Percentiles rank a stretch among this genome's conserved stretches.
These are phyloP conservation scores for Drosophila elegans DNA, from an alignment of 1,140 invertebrate genomes.

Conservation along the genomic window DNA sequence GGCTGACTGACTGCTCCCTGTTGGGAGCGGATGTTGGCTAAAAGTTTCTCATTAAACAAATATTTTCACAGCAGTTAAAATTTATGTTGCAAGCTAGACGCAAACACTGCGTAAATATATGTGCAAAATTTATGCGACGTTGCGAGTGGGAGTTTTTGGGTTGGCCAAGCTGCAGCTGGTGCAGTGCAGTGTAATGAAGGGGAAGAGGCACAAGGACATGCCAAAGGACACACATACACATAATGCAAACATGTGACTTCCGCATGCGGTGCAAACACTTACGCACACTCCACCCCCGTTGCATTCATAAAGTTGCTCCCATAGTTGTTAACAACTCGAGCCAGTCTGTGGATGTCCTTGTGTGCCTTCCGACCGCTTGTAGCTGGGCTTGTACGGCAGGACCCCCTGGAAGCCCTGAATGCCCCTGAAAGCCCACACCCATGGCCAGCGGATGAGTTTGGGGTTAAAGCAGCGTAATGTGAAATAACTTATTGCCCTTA, in stretches of 20 bases:
- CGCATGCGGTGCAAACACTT: constrained; percentile 82
- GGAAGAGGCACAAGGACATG: constrained; percentile 74
- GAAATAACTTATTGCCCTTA: constrained; percentile 84
- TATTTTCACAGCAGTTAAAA: constrained; percentile 81
- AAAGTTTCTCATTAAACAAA: constrained; percentile 83
- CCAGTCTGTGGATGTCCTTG: constrained; percentile 44
- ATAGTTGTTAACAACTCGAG: constrained; percentile 82
- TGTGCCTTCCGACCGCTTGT: constrained; percentile 70
- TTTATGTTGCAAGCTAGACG: constrained; percentile 67
- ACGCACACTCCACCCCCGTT: constrained; percentile 43
- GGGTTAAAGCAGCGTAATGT: constrained; percentile 68
- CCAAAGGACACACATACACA: constrained; percentile 79
- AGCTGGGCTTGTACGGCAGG: constrained; percentile 61
- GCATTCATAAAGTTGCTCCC: constrained; percentile 81
- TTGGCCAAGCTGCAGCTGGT: constrained; percentile 35
- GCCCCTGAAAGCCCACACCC: background rate
- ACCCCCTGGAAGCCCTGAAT: constrained; percentile 6
- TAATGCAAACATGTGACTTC: constrained; percentile 83
- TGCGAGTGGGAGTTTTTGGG: constrained; percentile 16
- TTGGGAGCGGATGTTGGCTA: constrained; percentile 40
- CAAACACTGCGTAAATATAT: constrained; percentile 35
- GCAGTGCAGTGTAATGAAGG: constrained; percentile 72
- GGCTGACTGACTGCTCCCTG: constrained; percentile 22
- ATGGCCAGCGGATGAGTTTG: constrained; percentile 27
- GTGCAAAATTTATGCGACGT: constrained; percentile 63